phyloP scores from a whole-genome alignment of 2,797 vertebrate species.

The Morus bassanus region DNA sequence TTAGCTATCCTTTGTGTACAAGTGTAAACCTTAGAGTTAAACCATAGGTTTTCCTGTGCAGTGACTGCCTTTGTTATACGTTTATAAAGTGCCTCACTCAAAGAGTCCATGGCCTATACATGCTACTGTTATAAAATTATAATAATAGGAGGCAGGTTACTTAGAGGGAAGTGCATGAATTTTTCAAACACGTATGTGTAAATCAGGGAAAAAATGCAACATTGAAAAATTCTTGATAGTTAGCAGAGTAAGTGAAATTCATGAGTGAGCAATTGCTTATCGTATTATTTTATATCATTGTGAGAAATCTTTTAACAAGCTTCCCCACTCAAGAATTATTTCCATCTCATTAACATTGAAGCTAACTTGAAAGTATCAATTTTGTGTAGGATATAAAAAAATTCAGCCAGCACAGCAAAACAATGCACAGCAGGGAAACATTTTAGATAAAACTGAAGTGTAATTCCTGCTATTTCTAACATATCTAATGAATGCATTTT shows the following conservation, averaged over 20 bases:
- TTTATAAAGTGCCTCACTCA: slow-evolving; percentile 38
- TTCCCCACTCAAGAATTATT: slow-evolving; percentile 45
- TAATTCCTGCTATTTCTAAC: slow-evolving; percentile 48
- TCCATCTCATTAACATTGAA: slow-evolving; percentile 45
- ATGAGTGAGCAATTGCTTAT: slow-evolving; percentile 13
- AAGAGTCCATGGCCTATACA: neutral
- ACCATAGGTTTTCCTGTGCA: neutral
- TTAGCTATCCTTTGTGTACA: slow-evolving; percentile 22
- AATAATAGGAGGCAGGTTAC: slow-evolving; percentile 14
- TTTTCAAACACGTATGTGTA: slow-evolving; percentile 15
- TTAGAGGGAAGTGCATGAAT: slow-evolving; percentile 11
- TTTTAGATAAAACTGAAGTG: slow-evolving; percentile 48
- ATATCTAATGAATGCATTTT: slow-evolving; percentile 52
- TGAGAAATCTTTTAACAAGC: slow-evolving; percentile 29
- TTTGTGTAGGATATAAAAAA: slow-evolving; percentile 13
- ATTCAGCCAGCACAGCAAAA: slow-evolving; percentile 44
- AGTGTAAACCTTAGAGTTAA: slow-evolving; percentile 28
- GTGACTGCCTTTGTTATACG: neutral
- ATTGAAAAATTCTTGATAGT: neutral
- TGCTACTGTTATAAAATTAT: neutral
- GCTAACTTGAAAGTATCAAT: slow-evolving; percentile 37
- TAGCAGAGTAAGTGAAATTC: neutral
- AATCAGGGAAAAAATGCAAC: neutral
- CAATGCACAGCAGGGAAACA: slow-evolving; percentile 42
- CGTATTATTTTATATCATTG: slow-evolving; percentile 25